Evolutionary conservation across 2,113 vertebrate species (phyloP), one percentile per base, ranked within the genome.

Genomic region (Loxodonta africana): DNA sequence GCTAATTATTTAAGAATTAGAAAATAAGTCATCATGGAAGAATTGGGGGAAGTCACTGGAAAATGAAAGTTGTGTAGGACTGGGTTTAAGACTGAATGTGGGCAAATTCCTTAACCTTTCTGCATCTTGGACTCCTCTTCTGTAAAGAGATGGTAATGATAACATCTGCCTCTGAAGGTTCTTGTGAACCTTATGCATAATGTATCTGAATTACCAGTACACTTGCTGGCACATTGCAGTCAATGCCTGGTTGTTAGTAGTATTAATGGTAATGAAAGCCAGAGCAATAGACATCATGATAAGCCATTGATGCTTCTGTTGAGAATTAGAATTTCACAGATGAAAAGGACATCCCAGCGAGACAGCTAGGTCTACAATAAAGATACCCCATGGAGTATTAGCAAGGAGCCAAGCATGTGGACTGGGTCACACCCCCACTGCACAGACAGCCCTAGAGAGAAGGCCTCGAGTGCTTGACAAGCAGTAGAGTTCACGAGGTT

Each of bases 181-280:
- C 6, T n/a, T 9, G 2, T n/a, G 46, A 83, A 28, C 60, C 20
- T 80, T 65, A 46, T 5, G 23, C 1, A 3, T 57, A 4, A 14
- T 30, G 3, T 41, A 1, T 44, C 44, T 57, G 41, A 11, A 7
- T 14, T 53, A 21, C 62, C 48, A 80, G 26, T 46, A 21, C 41
- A 53, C 69, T 44, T 63, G 25, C 53, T 46, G 28, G 28, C 28
- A 46, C 30, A 8, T 4, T 17, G 41, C 23, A 48, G 8, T 60
- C 23, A 65, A 0, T 60, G 7, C 1, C 0, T 37, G 20, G 23
- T 67, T 63, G 53, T 53, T 74, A 37, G 44, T 26, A 37, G 28
- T 23, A 28, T 10, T n/a, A 14, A 83, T 1, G 2, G 74, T 30
- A 18, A n/a, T 67, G 28, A 53, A 77, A 53, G 33, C 2, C 10